Evolutionary conservation across 2,113 vertebrate genomes (phyloP), one percentile per base, ranked within the genome.

Genomic region (Ondatra zibethicus): DNA sequence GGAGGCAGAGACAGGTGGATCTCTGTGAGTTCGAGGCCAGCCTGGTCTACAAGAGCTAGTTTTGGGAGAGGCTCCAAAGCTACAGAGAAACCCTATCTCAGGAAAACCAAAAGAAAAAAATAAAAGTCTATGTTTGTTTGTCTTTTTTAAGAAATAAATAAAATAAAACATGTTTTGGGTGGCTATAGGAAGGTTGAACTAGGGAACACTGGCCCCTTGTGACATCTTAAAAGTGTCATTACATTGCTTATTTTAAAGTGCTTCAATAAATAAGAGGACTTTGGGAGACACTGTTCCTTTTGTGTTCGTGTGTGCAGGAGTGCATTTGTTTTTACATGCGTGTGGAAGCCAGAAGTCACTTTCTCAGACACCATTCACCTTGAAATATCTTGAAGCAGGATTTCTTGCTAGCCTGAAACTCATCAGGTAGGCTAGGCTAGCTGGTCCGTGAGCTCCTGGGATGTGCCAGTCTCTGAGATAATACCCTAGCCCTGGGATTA

Each of bases 51-150:
- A 58, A 58, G 58, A 7, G 55, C 55, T 58, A 21, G 17, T 58
- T 58, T 17, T 1, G 1, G 55, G 17, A 21, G 19, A 58, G 58
- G 58, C 17, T 21, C 58, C 58, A 21, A 58, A 58, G 58, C 55
- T 58, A n/a, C 58, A 58, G 58, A 58, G 58, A 58, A 58, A 58
- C 58, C 5, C 58, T 58, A 13, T 58, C 58, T 58, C 58, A n/a
- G 1, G 21, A 58, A 58, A 58, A 1, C 58, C 58, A 58, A 58
- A 58, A 58, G 19, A 58, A 21, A 58, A 58, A 58, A 58, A n/a
- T n/a, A n/a, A 58, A 21, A 21, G 5, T 21, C 58, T 0, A 21
- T 19, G 16, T 1, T 58, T 58, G n/a, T n/a, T n/a, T n/a, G n/a
- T n/a, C n/a, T 85, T 84, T 73, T 42, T 90, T 81, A 29, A 42